Base-by-base conservation (phyloP, 2,113 vertebrate genomes). In the Chaetops frenatus region DNA sequence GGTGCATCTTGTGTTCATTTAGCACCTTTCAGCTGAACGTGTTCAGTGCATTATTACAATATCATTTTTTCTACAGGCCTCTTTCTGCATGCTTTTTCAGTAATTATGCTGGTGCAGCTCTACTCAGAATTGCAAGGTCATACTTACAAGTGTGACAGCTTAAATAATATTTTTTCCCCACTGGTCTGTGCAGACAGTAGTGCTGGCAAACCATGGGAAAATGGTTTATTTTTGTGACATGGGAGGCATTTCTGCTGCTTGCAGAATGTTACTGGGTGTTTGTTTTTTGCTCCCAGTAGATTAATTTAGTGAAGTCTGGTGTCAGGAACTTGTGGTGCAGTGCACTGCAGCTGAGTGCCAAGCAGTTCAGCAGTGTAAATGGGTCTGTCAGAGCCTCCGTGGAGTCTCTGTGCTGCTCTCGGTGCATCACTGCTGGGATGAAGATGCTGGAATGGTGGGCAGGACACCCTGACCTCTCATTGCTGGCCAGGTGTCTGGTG, bases 391-490 rank as follows among this genome's bases (percentile, higher is more conserved):
- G 33, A 64, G 35, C 69, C 53, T 54, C 7, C 1, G 27, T n/a
- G n/a, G 10, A 89, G 36, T 44, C 29, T 40, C 40, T 18, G 18
- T 22, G 54, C 36, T 60, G 29, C 23, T 73, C 18, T 47, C 40
- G 0, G 20, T 45, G 64, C 12, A 0, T 77, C 31, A 2, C 71
- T 58, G 35, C 54, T 58, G 62, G 10, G 38, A 53, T 61, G 80
- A 54, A 45, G 79, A 44, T 71, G 36, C 15, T 1, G 23, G 25
- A 33, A 19, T 15, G 31, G 21, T 74, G 62, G n/a, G 11, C n/a
- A 19, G 0, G 0, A 12, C 6, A 4, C 54, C 47, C 16, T 6
- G 2, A 36, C 19, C 35, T 33, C 33, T 69, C 5, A 6, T 36
- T 25, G 40, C 66, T 72, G 58, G 28, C 16, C 3, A 5, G 1